Evolutionary conservation across 2,113 vertebrate genomes (phyloP).

Genomic region (Rhabdornis inornatus): DNA sequence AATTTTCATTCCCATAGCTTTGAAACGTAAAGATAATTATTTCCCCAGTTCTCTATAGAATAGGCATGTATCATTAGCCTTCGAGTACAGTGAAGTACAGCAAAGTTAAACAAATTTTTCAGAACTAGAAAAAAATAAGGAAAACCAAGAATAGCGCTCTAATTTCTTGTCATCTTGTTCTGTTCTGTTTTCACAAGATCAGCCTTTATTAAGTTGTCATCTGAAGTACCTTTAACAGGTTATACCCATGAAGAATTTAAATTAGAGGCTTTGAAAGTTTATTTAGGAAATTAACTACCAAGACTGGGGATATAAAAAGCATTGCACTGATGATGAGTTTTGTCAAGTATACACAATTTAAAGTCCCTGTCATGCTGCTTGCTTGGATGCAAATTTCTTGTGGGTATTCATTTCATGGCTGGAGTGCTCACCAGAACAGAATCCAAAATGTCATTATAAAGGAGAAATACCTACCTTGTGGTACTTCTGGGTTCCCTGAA

Average conservation of each 20-base stretch:
- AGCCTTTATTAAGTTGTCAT: constrained; percentile 44
- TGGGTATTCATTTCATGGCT: not conserved
- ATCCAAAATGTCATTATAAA: not conserved
- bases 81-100: not conserved
- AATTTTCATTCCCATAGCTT: constrained; percentile 24
- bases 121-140: not conserved
- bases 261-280: not conserved
- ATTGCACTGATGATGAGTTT: not conserved
- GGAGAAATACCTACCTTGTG: not conserved
- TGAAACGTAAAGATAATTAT: constrained; percentile 31
- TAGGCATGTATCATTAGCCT: not conserved
- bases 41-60: constrained; percentile 9
- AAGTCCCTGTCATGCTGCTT: not conserved
- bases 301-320: not conserved
- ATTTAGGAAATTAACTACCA: not conserved
- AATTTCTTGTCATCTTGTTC: constrained; percentile 41
- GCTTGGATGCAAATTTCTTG: not conserved
- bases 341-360: not conserved
- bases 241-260: constrained; percentile 12
- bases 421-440: not conserved
- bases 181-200: constrained; percentile 37
- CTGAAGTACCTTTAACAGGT: constrained; percentile 24
- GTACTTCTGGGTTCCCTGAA: not conserved
- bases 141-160: constrained; percentile 33
- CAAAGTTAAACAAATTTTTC: constrained; percentile 21